Evolutionary conservation across 2,797 vertebrate genomes (phyloP), one percentile per base, ranked within the genome.

Genomic region (Paratrypauchen microcephalus): DNA sequence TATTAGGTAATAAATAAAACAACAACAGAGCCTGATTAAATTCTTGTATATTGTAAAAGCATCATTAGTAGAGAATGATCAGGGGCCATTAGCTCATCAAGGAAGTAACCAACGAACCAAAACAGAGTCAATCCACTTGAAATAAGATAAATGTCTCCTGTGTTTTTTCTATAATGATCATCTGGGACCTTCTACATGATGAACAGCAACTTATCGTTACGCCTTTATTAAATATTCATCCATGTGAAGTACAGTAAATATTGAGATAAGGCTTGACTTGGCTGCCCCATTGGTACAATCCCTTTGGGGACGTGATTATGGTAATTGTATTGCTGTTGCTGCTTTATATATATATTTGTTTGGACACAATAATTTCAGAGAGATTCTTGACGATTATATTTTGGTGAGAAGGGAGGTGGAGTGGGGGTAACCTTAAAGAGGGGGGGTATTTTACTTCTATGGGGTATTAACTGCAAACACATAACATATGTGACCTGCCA

Each of bases 41-140:
- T 74, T 62, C 68, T 76, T 83, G 78, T 3, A 59, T 62, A 77
- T 76, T 71, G 80, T 82, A 77, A 60, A 28, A 30, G 69, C 72
- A 73, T 81, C 83, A 80, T 87, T 86, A 84, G 75, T 57, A 74
- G 75, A 79, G 71, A 81, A 87, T 87, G 66, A 87, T 91, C 88
- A 78, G 70, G 74, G 67, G 72, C 64, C 73, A 82, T 83, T 68
- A 36, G 62, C 56, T 32, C 18, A 32, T 60, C 58, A 60, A 66
- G 63, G 62, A 81, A 80, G 69, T 65, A 79, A 68, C 74, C 81
- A 78, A 77, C 71, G 79, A 84, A 78, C 75, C 82, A 70, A 79
- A 68, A 72, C 59, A 72, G 84, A 80, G 74, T 77, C 30, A 55
- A 73, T 77, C 66, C 58, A 83, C 76, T 85, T 62, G 55, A 73